These are phyloP conservation scores for Cirrhinus mrigala DNA, from an alignment of 2,797 vertebrate genomes.

Conservation along the genomic window DNA sequence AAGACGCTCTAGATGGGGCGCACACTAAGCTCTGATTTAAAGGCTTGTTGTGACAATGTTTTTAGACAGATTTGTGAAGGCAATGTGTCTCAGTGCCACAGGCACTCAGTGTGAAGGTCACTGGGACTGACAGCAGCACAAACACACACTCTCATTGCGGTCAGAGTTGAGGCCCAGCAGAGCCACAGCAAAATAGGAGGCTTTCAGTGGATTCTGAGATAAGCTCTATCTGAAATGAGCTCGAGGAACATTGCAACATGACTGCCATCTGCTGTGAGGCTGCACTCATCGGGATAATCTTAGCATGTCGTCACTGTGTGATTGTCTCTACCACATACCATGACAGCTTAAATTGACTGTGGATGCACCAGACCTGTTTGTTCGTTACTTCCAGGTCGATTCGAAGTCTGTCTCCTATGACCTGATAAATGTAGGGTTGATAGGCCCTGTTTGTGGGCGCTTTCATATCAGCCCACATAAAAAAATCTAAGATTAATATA, in stretches of 20 bases:
- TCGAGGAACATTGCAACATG: constrained; percentile 31
- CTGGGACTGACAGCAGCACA: background rate
- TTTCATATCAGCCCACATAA: background rate
- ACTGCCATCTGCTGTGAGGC: constrained; percentile 51
- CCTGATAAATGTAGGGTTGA: background rate
- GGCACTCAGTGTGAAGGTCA: constrained; percentile 46
- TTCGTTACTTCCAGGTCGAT: background rate
- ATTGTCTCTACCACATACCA: background rate
- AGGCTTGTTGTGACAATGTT: constrained; percentile 41
- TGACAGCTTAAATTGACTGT: background rate
- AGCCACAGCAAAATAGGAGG: constrained; percentile 25
- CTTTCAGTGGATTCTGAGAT: constrained; percentile 45
- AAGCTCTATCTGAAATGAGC: constrained; percentile 47
- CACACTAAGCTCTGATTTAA: constrained; percentile 44
- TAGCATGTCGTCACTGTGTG: background rate
- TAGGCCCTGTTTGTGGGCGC: background rate
- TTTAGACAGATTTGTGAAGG: constrained; percentile 39
- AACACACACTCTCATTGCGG: constrained; percentile 11
- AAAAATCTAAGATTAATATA: background rate
- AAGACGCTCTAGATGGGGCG: constrained; percentile 4
- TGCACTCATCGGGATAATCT: background rate
- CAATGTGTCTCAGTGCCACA: constrained; percentile 33
- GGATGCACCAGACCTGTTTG: background rate
- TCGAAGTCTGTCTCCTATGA: background rate
- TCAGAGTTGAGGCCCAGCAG: constrained; percentile 25